Conservation (phyloP, 2,888 invertebrate species). For the Eupeodes luniger region DNA sequence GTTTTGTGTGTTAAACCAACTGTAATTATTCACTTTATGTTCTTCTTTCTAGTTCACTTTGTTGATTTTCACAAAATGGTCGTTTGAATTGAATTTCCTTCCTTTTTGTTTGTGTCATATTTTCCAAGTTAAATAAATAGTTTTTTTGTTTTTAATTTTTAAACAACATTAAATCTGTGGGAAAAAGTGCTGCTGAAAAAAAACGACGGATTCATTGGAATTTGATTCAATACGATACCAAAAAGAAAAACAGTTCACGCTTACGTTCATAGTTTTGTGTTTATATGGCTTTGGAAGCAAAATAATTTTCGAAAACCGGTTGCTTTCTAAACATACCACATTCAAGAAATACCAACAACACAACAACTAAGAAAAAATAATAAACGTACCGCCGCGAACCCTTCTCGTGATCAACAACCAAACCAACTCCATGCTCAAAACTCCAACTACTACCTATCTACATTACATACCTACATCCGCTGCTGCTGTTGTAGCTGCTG, state of each 20-base stretch:
- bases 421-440: neutral
- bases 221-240: constrained; percentile 56
- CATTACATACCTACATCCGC: constrained; percentile 49
- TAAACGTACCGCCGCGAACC: constrained; percentile 37
- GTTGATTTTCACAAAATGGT: constrained; percentile 68
- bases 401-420: constrained; percentile 14
- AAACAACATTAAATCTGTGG: neutral
- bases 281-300: constrained; percentile 69
- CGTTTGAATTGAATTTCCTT: constrained; percentile 43
- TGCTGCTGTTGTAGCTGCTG: neutral
- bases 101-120: constrained; percentile 27
- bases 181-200: constrained; percentile 44
- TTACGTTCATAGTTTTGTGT: constrained; percentile 55
- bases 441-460: constrained; percentile 9
- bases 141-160: constrained; percentile 1
- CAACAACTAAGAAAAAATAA: constrained; percentile 28
- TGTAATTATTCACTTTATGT: constrained; percentile 28
- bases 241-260: constrained; percentile 46
- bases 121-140: neutral
- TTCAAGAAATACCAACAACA: constrained; percentile 57
- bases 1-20: constrained; percentile 34
- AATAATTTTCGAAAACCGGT: constrained; percentile 68
- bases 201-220: constrained; percentile 59
- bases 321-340: constrained; percentile 74
- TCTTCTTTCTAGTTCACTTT: constrained; percentile 16